phyloP scores from a whole-genome alignment of 2,888 invertebrate genomes.

The Lordiphosa fenestrarum region DNA sequence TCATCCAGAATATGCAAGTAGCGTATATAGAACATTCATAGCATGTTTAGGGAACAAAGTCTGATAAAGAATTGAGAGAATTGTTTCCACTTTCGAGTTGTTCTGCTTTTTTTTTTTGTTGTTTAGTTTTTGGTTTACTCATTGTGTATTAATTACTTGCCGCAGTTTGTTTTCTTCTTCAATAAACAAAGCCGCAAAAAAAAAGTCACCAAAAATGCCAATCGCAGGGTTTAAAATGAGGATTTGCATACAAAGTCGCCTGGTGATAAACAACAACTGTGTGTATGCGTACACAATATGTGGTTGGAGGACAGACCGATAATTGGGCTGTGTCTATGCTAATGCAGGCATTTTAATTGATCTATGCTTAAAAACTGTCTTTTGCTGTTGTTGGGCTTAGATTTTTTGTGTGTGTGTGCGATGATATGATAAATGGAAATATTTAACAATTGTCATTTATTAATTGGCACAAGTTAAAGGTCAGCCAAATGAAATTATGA shows the following conservation, averaged over 20 bases:
- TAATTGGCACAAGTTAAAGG: too few relatives aligned
- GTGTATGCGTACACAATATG: too few relatives aligned
- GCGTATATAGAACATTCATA: too few relatives aligned
- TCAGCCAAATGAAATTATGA: conserved; percentile 9
- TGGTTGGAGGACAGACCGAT: background rate
- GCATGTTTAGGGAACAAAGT: background rate
- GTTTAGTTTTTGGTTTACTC: conserved; percentile 21
- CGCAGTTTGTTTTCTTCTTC: conserved; percentile 20
- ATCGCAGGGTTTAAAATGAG: conserved; percentile 26
- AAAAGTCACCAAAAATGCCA: background rate
- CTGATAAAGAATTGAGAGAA: background rate
- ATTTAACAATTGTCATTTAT: too few relatives aligned
- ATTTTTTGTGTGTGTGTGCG: too few relatives aligned
- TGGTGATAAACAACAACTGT: conserved; percentile 54
- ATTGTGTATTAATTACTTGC: conserved; percentile 35
- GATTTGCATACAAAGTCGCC: conserved; percentile 61
- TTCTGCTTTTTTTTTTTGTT: background rate
- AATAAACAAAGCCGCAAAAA: conserved; percentile 20
- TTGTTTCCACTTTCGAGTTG: background rate
- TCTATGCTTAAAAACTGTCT: background rate
- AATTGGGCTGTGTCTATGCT: conserved; percentile 25
- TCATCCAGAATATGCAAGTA: background rate
- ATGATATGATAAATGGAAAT: too few relatives aligned
- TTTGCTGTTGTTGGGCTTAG: too few relatives aligned
- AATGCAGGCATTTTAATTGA: conserved; percentile 22